Base-by-base conservation (phyloP, 2,888 invertebrate genomes). In the Erebia palarica region DNA sequence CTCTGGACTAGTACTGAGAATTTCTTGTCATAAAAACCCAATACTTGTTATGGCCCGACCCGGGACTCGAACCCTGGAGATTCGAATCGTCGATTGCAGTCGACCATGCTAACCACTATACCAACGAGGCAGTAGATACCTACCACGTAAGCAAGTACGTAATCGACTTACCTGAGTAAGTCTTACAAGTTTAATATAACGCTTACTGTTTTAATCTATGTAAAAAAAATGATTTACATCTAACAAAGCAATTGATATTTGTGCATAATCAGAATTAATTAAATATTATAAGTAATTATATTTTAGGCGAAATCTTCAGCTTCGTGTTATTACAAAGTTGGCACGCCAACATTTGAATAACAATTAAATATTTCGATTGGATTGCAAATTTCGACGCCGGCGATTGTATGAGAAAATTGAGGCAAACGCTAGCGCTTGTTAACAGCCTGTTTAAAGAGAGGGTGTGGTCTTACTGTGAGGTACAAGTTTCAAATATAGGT, bases 401-500 rank as follows among this genome's bases (percentile, higher is more conserved):
- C 60, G 65, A 70, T 70, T 65, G 60, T 70, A 49, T 42, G 42
- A 53, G 65, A 60, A 65, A 60, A 70, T 70, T 67, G 27, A 59
- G 49, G 67, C 58, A 21, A 70, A 70, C 51, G n/a, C 59, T 59
- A 55, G 64, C 60, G 14, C 13, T 59, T 69, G 51, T 58, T 69
- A 57, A 57, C 47, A 11, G 21, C n/a, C 55, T 57, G 63, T 59
- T 65, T 69, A 27, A 47, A 59, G 3, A 55, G 21, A 11, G 13
- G 14, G 65, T 8, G n/a, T 51, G 65, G 70, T 53, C 21, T 1
- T 18, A 53, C 27, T 60, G 51, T 11, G 5, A 65, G 51, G 42
- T 16, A n/a, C 7, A 16, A 7, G 7, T 16, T 55, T 0, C 18
- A 9, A 5, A 55, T 16, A 51, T 47, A 47, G 27, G 27, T 27